phyloP scores from a whole-genome alignment of 37 sponge, comb jelly and placozoan genomes.

The Eunapius fragilis region DNA sequence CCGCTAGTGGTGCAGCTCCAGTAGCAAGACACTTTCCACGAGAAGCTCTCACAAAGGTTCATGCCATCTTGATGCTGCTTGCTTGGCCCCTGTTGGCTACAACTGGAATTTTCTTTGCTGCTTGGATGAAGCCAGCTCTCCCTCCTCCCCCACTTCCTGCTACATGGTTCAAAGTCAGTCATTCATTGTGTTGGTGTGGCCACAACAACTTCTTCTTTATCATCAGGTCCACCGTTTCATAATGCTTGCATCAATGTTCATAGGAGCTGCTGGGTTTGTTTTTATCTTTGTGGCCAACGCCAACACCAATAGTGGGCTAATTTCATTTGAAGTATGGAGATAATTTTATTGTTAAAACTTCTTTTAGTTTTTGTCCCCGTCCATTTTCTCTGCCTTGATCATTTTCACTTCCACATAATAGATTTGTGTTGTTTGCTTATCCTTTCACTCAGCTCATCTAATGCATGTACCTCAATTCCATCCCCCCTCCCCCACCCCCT shows the following conservation, averaged over 20 bases:
- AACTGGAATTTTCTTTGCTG: conserved; percentile 71
- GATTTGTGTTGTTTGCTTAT: no score
- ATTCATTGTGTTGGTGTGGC: not conserved
- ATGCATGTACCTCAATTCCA: no score
- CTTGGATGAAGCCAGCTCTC: conserved; percentile 69
- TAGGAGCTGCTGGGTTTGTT: conserved; percentile 44
- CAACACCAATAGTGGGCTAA: no score
- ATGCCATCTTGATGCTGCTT: conserved; percentile 73
- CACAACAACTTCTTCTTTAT: not conserved
- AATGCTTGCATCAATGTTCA: conserved; percentile 33
- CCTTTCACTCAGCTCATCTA: no score
- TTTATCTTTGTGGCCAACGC: conserved; percentile 47
- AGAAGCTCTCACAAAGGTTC: not conserved
- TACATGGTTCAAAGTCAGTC: conserved; percentile 68
- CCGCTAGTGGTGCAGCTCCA: not conserved
- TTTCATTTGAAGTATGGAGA: not conserved
- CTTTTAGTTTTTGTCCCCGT: no score
- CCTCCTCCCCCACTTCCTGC: conserved; percentile 14
- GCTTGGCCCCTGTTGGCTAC: conserved; percentile 53
- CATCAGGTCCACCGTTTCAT: conserved; percentile 43
- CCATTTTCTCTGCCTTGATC: no score
- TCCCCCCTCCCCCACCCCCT: no score
- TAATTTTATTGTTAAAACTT: no score
- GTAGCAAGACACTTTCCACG: not conserved
- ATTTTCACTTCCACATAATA: no score